Conservation (phyloP, 2,113 vertebrate species). For the Martes martes region DNA sequence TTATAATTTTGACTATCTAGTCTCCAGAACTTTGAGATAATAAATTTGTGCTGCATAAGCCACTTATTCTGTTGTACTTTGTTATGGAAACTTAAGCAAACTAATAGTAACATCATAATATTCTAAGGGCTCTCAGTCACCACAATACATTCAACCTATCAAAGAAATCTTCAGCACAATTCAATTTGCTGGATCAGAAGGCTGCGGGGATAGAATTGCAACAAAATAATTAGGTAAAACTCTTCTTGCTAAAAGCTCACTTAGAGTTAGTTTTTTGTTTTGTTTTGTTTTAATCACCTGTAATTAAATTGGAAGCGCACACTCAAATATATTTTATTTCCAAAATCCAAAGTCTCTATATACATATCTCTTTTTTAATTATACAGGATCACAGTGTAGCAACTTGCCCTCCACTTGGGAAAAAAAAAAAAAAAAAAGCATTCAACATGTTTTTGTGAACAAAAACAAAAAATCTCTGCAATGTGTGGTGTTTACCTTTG, state of each 20-base stretch:
- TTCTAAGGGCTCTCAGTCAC: background rate
- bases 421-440: background rate
- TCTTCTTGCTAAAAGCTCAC: background rate
- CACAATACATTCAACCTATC: background rate
- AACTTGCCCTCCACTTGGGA: background rate
- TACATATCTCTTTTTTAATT: background rate
- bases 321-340: background rate
- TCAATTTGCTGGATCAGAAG: background rate
- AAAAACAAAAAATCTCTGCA: background rate
- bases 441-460: background rate
- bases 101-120: background rate
- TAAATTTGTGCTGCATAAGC: background rate
- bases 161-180: background rate
- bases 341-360: background rate
- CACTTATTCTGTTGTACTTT: background rate
- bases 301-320: background rate
- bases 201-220: background rate
- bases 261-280: background rate
- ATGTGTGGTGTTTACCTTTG: background rate
- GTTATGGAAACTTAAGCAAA: background rate
- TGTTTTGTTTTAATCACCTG: background rate
- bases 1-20: background rate
- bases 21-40: background rate
- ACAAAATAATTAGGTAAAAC: background rate
- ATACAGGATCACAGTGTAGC: background rate